These are phyloP conservation scores for Neoscelio sp. DNA, from an alignment of 2,888 invertebrate species.

Conservation along the genomic window DNA sequence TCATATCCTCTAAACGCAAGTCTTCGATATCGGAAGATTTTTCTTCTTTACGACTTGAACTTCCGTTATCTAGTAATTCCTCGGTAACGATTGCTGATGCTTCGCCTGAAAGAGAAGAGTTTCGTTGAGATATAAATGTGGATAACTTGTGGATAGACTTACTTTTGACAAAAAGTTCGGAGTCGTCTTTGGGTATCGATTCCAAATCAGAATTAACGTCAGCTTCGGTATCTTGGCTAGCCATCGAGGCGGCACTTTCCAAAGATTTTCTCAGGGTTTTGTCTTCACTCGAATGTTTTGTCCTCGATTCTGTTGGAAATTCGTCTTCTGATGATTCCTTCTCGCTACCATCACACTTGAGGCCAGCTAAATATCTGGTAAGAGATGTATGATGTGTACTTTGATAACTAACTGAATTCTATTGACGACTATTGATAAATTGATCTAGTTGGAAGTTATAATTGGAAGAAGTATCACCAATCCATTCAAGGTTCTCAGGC, in stretches of 20 bases:
- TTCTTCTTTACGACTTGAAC: constrained; percentile 53
- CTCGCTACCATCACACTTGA: constrained; percentile 77
- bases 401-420: no score
- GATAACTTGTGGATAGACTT: no score
- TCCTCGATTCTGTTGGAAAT: constrained; percentile 22
- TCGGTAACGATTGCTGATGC: constrained; percentile 21
- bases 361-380: constrained; percentile 78
- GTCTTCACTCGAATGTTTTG: constrained; percentile 41
- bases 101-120: constrained; percentile 27
- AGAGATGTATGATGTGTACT: no score
- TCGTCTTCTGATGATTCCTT: constrained; percentile 71
- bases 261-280: constrained; percentile 21
- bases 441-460: no score
- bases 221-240: constrained; percentile 75
- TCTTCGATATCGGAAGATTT: constrained; percentile 45
- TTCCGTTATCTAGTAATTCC: constrained; percentile 20
- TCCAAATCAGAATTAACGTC: constrained; percentile 76
- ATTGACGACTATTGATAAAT: no score
- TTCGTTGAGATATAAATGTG: no score
- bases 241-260: constrained; percentile 53
- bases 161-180: constrained; percentile 71
- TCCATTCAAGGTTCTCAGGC: no score
- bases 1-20: constrained; percentile 45
- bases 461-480: no score
- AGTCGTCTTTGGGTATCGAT: constrained; percentile 73